Evolutionary conservation across 1,140 invertebrate species (phyloP), one percentile per base, ranked within the genome.

Genomic region (Nasonia vitripennis): DNA sequence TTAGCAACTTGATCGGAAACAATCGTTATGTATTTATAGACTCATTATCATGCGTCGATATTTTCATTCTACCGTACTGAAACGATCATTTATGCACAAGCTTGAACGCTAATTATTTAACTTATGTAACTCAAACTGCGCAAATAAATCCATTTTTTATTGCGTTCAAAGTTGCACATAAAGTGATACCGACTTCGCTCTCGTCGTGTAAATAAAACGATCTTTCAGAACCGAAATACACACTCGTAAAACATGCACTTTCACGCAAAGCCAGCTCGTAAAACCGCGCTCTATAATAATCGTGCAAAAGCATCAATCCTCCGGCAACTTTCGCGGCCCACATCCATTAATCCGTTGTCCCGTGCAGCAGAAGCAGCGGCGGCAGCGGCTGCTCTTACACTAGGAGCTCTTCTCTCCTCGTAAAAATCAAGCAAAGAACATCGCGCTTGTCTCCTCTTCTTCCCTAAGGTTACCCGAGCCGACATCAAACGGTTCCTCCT

Each of bases 351-450:
- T 75, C 55, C 17, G 17, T 20, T 62, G 20, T 51, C 48, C 48
- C 55, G 17, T 6, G 10, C 41, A 45, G 41, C 41, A 37, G 0
- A 2, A 37, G 34, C 34, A 10, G 41, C 41, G 7, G 41, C 41
- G 7, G 41, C 41, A 10, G 41, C 41, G 7, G 41, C 41, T 0
- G 41, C 41, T 45, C 10, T 7, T 9, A 11, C 41, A 45, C 41
- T 45, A 45, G 6, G 41, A 45, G 41, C 41, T 45, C 41, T 45
- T 45, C 41, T 9, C 41, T 45, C 41, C 41, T 45, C 37, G 51
- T 83, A 84, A 84, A 84, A 84, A 78, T 78, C 74, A 71, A 84
- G 78, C 23, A 51, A 51, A 51, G 48, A 51, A 62, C 27, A 68
- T 84, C 41, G 67, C 31, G 31, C 55, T 62, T n/a, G 20, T 62